Evolutionary conservation across 1,140 invertebrate genomes (phyloP), one percentile per base, ranked within the genome.

Genomic region (Drosophila yakuba): DNA sequence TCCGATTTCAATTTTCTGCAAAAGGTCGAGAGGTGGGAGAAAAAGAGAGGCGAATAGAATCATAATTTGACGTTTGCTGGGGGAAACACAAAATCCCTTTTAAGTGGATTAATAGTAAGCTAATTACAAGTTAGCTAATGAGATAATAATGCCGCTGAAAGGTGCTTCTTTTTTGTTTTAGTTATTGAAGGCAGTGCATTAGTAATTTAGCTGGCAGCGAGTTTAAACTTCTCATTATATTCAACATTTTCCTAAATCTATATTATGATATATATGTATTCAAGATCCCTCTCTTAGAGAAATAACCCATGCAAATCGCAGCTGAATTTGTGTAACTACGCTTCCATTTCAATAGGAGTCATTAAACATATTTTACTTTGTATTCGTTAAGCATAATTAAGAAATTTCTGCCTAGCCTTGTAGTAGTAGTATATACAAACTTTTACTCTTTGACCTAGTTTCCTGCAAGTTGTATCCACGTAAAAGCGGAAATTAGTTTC

Each of bases 401-500:
- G 50, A 36, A 12, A 36, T 15, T 36, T 15, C 15, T 15, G 50
- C 50, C 50, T 20, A 20, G 32, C 2, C 17, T n/a, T 35, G 41
- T 17, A 3, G 11, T n/a, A 17, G 17, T 15, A 41, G 6, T 36
- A 64, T 10, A 15, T 20, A 45, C 17, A 28, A 44, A 45, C 47
- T 66, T 39, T 44, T 63, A 62, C 62, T 68, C 38, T 68, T 66
- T 68, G 64, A 68, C 64, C 64, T 36, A 68, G 64, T 68, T 68
- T 12, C 7, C 7, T 3, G 38, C 51, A 60, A 72, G 45, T 60
- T 51, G 66, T 45, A 56, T 41, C 52, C 52, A 50, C 51, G 52
- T 58, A 39, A 43, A 76, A 86, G 78, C 68, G 64, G 58, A 85
- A 78, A 88, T 75, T 82, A 67, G 64, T 88, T 86, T 88, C 78